Conservation (phyloP, 37 sponge, comb jelly and placozoan species). For the Crambe crambe region DNA sequence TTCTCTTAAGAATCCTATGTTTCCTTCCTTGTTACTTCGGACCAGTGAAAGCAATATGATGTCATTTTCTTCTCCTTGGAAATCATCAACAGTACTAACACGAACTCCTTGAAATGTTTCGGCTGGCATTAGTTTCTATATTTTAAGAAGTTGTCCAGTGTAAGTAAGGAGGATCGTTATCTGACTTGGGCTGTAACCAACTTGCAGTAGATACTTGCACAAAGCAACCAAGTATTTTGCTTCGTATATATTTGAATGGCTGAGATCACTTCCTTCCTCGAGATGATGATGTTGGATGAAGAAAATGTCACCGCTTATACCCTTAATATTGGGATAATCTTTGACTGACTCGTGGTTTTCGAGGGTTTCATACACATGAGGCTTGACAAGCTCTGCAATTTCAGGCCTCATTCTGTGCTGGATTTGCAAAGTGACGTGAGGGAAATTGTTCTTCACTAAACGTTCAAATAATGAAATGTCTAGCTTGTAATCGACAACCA, state of each 20-base stretch:
- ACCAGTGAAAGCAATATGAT: conserved; percentile 87
- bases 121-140: conserved; percentile 44
- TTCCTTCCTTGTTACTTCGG: conserved; percentile 63
- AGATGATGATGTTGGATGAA: conserved; percentile 58
- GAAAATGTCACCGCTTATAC: conserved; percentile 65
- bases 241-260: conserved; percentile 82
- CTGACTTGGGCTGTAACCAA: conserved; percentile 61
- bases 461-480: conserved; percentile 92
- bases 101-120: conserved; percentile 62
- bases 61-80: conserved; percentile 98
- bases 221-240: conserved; percentile 68
- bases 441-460: conserved; percentile 62
- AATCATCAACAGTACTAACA: conserved; percentile 81
- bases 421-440: conserved; percentile 71
- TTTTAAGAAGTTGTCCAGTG: conserved; percentile 76
- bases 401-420: conserved; percentile 97
- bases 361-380: conserved; percentile 72
- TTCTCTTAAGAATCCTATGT: conserved; percentile 81
- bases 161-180: conserved; percentile 89
- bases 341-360: conserved; percentile 61
- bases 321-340: conserved; percentile 51
- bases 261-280: conserved; percentile 52
- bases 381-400: conserved; percentile 69
- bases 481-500: conserved; percentile 79
- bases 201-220: conserved; percentile 68